Evolutionary conservation across 2,888 invertebrate genomes (phyloP).

Genomic region (Eupithecia inturbata): DNA sequence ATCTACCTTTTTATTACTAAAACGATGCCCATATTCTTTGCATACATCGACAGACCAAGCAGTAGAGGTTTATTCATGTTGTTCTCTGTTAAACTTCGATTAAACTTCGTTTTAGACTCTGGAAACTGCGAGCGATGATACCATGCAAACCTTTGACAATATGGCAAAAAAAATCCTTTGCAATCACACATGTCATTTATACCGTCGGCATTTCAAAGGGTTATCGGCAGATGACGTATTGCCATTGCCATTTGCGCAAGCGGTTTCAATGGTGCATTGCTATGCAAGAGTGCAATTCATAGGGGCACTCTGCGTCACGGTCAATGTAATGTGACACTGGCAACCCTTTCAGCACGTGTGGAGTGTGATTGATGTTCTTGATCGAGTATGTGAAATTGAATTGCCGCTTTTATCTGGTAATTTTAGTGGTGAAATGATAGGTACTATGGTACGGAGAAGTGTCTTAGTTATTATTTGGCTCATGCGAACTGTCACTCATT

Average conservation of each 20-base stretch:
- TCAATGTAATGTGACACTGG: conserved; percentile 72
- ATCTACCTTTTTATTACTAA: background rate
- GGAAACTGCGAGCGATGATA: background rate
- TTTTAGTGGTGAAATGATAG: background rate
- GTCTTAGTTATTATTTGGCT: background rate
- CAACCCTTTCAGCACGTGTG: conserved; percentile 72
- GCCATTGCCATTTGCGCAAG: conserved; percentile 72
- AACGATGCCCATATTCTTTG: background rate
- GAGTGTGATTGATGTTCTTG: conserved; percentile 50
- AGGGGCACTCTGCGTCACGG: conserved; percentile 75
- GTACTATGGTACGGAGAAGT: background rate
- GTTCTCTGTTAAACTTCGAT: background rate
- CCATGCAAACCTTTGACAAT: conserved; percentile 16
- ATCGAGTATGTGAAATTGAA: background rate
- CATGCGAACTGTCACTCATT: background rate
- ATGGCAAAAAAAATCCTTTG: conserved; percentile 22
- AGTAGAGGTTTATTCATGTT: background rate
- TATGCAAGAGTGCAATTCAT: conserved; percentile 71
- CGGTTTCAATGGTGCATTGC: conserved; percentile 67
- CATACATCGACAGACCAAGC: background rate
- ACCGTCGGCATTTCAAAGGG: conserved; percentile 76
- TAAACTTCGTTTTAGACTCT: background rate
- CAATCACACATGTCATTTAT: conserved; percentile 27
- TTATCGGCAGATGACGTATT: conserved; percentile 76
- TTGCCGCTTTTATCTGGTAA: background rate